These are phyloP conservation scores for Zaprionus lineosus DNA, from an alignment of 2,888 invertebrate species.

Conservation along the genomic window DNA sequence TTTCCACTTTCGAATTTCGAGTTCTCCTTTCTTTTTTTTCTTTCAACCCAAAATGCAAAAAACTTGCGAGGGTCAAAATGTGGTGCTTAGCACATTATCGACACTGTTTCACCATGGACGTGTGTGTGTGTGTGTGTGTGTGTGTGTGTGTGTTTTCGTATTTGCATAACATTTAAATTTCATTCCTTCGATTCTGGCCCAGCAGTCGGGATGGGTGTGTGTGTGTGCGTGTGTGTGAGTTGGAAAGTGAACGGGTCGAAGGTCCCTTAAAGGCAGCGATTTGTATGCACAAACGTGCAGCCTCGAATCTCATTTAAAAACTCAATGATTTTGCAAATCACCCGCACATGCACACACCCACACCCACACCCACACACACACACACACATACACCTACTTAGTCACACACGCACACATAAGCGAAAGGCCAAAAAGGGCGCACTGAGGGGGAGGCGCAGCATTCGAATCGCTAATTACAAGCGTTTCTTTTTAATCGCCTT, in stretches of 20 bases:
- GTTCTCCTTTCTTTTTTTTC: background rate
- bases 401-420: background rate
- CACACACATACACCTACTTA: no score
- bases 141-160: conserved; percentile 19
- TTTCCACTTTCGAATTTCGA: no score
- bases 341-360: conserved; percentile 36
- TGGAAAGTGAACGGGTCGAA: conserved; percentile 42
- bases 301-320: conserved; percentile 59
- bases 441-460: background rate
- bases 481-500: background rate
- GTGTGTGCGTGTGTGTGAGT: no score
- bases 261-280: conserved; percentile 57
- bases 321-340: conserved; percentile 61
- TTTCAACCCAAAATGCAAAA: conserved; percentile 33
- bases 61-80: conserved; percentile 39
- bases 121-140: conserved; percentile 7
- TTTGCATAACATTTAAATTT: conserved; percentile 65
- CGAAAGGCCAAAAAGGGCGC: background rate
- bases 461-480: background rate
- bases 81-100: conserved; percentile 61
- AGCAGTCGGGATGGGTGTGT: background rate
- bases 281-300: conserved; percentile 62
- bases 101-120: conserved; percentile 13
- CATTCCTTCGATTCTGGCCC: conserved; percentile 52
- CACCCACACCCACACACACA: conserved; percentile 28